Conservation (phyloP, 1,140 invertebrate species). For the Temnothorax curvispinosus region DNA sequence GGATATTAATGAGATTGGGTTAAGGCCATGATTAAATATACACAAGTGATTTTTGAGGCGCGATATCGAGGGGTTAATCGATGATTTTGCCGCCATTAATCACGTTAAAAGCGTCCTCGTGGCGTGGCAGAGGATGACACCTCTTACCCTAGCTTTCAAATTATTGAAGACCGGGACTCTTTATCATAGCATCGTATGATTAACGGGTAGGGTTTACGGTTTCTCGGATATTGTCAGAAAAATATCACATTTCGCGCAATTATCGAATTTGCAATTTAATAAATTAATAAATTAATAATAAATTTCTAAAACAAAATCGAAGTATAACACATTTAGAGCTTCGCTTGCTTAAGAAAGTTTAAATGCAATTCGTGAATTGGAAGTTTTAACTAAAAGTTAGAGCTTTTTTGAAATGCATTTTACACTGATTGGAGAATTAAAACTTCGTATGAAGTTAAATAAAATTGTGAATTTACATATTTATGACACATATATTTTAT, state of each 20-base stretch:
- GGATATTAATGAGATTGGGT: neutral
- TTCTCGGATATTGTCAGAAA: neutral
- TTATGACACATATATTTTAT: neutral
- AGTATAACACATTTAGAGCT: neutral
- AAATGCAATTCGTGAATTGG: neutral
- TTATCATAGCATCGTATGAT: neutral
- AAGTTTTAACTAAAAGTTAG: neutral
- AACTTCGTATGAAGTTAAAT: neutral
- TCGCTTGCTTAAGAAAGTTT: neutral
- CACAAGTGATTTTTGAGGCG: slow-evolving; percentile 26
- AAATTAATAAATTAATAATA: neutral
- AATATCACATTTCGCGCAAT: slow-evolving; percentile 14
- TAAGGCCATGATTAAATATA: slow-evolving; percentile 17
- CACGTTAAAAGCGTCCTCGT: slow-evolving; percentile 21
- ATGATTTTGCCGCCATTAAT: slow-evolving; percentile 49
- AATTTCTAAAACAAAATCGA: neutral
- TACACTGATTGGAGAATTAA: neutral
- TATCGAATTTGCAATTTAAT: slow-evolving; percentile 9
- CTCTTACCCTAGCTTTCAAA: slow-evolving; percentile 43
- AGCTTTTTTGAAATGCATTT: neutral
- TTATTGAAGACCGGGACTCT: slow-evolving; percentile 49
- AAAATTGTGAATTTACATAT: neutral
- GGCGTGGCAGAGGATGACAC: slow-evolving; percentile 6
- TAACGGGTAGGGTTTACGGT: neutral
- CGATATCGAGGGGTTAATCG: slow-evolving; percentile 37